Evolutionary conservation across 2,113 vertebrate species (phyloP), one percentile per base, ranked within the genome.

Genomic region (Amblyopsis rosae): DNA sequence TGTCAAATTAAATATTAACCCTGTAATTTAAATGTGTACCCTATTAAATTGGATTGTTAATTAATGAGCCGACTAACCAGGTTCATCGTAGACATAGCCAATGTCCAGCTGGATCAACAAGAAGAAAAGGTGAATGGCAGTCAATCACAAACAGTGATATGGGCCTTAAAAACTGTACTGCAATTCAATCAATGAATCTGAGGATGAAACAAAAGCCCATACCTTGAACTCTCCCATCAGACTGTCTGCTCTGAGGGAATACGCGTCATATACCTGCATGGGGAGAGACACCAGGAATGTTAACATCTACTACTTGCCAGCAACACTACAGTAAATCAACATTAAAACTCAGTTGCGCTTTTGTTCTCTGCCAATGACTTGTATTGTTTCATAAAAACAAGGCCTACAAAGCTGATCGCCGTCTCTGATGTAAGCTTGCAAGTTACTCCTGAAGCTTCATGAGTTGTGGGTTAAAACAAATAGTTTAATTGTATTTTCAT

Each of bases 201-300:
- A 64, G 32, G 59, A 41, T 41, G 46, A 16, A 1, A 48, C 57
- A 0, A 75, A 63, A 5, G 58, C 11, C 72, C 87, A 2, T 77
- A 98, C 97, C 94, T 99, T 98, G 87, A 98, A 98, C 83, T 98
- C 97, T 65, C 97, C 97, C 85, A 98, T 93, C 57, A 98, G 86
- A 86, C 94, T 95, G 84, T 98, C 96, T 68, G 97, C 89, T 90
- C 97, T 87, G 62, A 99, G 78, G 61, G 96, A 97, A 75, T 90
- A 92, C 58, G 97, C 95, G 82, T 99, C 93, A 87, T 95, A 98
- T 55, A 96, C 94, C 97, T 98, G 78, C 3, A 83, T 75, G 69
- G 67, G 74, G 53, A 85, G 50, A 70, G 57, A 12, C 51, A 13
- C 46, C 16, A 63, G 32, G 15, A 3, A 41, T 35, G 9, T 1